phyloP scores from a whole-genome alignment of 2,888 invertebrate species.

The Copidosoma aretas region DNA sequence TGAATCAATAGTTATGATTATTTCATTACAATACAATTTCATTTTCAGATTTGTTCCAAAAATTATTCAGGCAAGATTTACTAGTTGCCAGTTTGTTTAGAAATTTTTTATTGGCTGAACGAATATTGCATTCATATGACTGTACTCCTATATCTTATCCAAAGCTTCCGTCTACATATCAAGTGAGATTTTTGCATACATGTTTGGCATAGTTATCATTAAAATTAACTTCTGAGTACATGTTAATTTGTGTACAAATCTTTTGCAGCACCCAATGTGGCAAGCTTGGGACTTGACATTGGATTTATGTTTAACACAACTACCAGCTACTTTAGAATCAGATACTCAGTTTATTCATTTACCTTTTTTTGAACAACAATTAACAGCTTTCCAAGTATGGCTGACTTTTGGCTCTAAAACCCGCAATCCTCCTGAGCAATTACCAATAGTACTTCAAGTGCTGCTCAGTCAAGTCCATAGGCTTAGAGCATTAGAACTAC shows the following conservation, averaged over 20 bases:
- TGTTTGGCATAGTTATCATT: slow-evolving; percentile 7
- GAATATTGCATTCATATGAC: slow-evolving; percentile 94
- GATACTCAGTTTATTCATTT: slow-evolving; percentile 75
- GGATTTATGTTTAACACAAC: slow-evolving; percentile 90
- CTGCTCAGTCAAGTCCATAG: slow-evolving; percentile 82
- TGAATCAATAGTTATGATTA: slow-evolving; percentile 2
- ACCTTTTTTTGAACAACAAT: slow-evolving; percentile 96
- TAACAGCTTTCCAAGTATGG: slow-evolving; percentile 98
- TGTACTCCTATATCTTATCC: slow-evolving; percentile 96
- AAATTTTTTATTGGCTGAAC: slow-evolving; percentile 94
- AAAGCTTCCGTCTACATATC: slow-evolving; percentile 86
- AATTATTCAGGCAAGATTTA: slow-evolving; percentile 94
- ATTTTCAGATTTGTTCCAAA: slow-evolving; percentile 86
- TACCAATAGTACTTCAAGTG: slow-evolving; percentile 96
- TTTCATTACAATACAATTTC: slow-evolving; percentile 26
- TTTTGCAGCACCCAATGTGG: slow-evolving; percentile 84
- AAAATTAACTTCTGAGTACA: background rate
- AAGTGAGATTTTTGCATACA: slow-evolving; percentile 61
- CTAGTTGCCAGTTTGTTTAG: slow-evolving; percentile 97
- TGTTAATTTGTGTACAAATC: background rate
- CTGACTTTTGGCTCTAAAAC: slow-evolving; percentile 78
- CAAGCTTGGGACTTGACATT: slow-evolving; percentile 97
- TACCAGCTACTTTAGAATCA: slow-evolving; percentile 76
- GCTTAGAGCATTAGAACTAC: slow-evolving; percentile 89
- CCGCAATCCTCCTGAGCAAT: slow-evolving; percentile 90